These are phyloP conservation scores for Atractosteus spatula DNA, from an alignment of 2,113 vertebrate genomes.

Conservation along the genomic window DNA sequence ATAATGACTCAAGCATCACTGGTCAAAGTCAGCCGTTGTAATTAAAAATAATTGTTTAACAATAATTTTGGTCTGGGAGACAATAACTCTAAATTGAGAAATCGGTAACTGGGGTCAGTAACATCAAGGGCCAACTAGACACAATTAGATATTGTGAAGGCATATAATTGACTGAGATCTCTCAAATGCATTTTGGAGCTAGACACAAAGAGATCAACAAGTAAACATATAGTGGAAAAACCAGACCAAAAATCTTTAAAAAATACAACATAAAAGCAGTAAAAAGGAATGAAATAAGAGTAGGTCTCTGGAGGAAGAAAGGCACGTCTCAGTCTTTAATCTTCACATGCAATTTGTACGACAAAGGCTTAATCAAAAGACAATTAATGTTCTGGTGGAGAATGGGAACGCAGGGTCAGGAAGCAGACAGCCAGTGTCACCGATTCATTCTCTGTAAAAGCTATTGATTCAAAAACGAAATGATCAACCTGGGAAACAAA, in stretches of 20 bases:
- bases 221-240: not conserved
- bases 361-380: slow-evolving; percentile 25
- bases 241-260: not conserved
- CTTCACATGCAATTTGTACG: slow-evolving; percentile 16
- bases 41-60: too few species aligned
- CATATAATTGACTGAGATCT: too few species aligned
- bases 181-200: not conserved
- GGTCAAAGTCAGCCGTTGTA: too few species aligned
- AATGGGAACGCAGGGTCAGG: slow-evolving; percentile 14
- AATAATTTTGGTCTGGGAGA: too few species aligned
- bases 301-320: not conserved
- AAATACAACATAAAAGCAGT: not conserved
- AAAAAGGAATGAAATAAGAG: not conserved
- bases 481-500: slow-evolving; percentile 17
- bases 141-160: too few species aligned
- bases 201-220: not conserved
- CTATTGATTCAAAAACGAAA: slow-evolving; percentile 29
- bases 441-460: slow-evolving; percentile 19
- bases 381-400: slow-evolving; percentile 24
- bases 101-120: too few species aligned
- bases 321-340: slow-evolving; percentile 19
- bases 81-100: too few species aligned
- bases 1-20: too few species aligned
- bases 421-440: slow-evolving; percentile 3
- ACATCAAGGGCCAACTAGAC: too few species aligned